Conservation (phyloP, 2,113 vertebrate genomes). For the Platanista minor region DNA sequence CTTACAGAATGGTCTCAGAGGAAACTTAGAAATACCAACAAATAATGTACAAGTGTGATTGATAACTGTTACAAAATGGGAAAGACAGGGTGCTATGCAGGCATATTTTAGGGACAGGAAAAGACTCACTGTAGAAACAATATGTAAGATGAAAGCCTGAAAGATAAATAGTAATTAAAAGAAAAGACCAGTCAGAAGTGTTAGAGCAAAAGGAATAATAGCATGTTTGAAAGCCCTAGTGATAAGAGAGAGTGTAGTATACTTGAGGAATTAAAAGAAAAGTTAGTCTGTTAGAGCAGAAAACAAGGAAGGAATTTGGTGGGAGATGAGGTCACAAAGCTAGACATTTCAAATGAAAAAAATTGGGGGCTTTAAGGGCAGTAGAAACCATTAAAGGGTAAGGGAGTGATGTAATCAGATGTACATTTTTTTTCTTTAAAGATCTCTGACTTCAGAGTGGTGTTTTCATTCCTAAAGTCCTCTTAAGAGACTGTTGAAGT, state of each 20-base stretch:
- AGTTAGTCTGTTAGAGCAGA: neutral
- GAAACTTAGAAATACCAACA: neutral
- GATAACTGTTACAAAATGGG: neutral
- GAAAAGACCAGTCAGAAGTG: neutral
- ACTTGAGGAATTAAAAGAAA: conserved; percentile 8
- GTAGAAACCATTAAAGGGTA: neutral
- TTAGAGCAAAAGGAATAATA: neutral
- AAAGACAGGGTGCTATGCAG: neutral
- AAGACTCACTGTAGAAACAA: neutral
- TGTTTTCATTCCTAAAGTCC: neutral
- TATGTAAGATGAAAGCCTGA: neutral
- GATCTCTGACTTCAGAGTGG: neutral
- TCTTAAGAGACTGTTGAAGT: neutral
- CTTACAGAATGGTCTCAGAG: neutral
- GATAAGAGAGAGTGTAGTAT: neutral
- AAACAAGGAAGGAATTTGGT: neutral
- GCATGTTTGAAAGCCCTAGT: neutral
- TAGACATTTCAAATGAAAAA: neutral
- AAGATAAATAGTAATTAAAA: neutral
- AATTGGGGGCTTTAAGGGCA: neutral
- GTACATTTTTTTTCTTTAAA: neutral
- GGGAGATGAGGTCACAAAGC: neutral
- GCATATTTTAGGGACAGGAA: neutral
- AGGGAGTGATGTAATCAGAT: neutral
- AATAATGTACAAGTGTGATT: neutral